Conservation (phyloP, 2,797 vertebrate species). For the Lepus oiostolus region DNA sequence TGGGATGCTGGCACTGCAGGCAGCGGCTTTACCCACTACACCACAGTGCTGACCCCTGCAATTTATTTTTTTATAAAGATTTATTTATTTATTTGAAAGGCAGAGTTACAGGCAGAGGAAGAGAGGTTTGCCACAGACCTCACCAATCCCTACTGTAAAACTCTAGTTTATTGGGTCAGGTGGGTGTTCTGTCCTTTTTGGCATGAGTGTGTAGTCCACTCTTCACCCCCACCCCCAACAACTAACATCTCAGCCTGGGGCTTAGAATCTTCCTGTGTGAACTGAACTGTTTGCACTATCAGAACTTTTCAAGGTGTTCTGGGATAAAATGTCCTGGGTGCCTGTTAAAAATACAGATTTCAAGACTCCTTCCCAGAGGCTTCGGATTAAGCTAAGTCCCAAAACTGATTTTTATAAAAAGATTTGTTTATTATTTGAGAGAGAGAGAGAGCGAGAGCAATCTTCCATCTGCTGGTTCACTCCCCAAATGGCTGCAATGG, state of each 20-base stretch:
- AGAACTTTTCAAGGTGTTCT: neutral
- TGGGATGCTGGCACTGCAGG: too few species aligned
- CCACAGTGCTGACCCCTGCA: too few species aligned
- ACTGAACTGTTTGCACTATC: neutral
- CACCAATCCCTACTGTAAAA: neutral
- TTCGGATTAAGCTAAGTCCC: slow-evolving; percentile 22
- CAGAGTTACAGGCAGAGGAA: too few species aligned
- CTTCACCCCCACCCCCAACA: neutral
- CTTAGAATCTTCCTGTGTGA: neutral
- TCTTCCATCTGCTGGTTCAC: too few species aligned
- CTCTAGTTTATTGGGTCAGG: neutral
- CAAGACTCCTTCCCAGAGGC: neutral
- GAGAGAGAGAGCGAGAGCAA: too few species aligned
- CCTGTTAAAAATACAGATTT: slow-evolving; percentile 10
- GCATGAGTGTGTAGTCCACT: neutral
- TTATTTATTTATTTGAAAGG: too few species aligned
- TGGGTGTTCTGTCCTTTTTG: neutral
- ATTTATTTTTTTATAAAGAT: too few species aligned
- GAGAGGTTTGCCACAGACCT: neutral
- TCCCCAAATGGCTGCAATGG: too few species aligned
- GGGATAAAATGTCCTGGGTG: neutral
- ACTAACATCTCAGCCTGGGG: neutral
- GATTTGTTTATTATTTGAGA: too few species aligned
- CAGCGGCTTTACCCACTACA: too few species aligned
- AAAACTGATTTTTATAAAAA: neutral